Evolutionary conservation across 2,797 vertebrate species (phyloP).

Genomic region (Neosilurus hyrtlii): DNA sequence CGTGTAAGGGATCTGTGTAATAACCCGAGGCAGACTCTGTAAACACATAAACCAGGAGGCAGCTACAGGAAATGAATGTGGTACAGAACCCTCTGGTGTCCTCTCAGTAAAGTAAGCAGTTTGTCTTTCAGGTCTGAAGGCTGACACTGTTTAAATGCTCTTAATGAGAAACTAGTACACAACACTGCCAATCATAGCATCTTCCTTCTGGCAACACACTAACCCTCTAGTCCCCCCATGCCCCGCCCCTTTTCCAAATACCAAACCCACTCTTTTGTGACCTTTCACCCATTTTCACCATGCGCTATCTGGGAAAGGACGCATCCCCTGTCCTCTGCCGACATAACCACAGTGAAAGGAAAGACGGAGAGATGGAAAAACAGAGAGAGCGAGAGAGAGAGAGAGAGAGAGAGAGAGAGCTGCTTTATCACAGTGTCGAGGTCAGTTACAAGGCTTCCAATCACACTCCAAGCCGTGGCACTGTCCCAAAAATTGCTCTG

Average conservation of each 20-base stretch:
- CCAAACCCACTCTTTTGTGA: constrained; percentile 40
- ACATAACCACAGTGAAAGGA: constrained; percentile 33
- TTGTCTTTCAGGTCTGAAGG: constrained; percentile 31
- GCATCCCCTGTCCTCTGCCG: constrained; percentile 34
- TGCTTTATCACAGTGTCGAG: constrained; percentile 48
- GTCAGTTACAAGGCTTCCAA: constrained; percentile 53
- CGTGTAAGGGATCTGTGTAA: constrained; percentile 31
- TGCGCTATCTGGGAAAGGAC: constrained; percentile 50
- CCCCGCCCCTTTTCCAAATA: constrained; percentile 3
- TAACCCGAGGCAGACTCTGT: constrained; percentile 24
- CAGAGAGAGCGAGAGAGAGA: constrained; percentile 30
- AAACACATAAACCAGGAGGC: constrained; percentile 45
- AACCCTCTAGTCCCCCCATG: neutral
- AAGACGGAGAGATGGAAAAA: constrained; percentile 17
- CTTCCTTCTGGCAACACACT: constrained; percentile 30
- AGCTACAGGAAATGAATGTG: constrained; percentile 48
- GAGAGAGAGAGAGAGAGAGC: constrained; percentile 2
- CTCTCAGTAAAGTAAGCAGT: constrained; percentile 40
- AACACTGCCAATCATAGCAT: constrained; percentile 1
- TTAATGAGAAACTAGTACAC: constrained; percentile 34
- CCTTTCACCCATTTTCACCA: constrained; percentile 52
- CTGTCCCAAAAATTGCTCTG: constrained; percentile 51
- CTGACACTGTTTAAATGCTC: constrained; percentile 33
- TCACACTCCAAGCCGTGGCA: constrained; percentile 49
- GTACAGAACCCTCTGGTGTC: constrained; percentile 27